Base-by-base conservation (phyloP, 2,888 invertebrate genomes). In the Papilio demoleus region DNA sequence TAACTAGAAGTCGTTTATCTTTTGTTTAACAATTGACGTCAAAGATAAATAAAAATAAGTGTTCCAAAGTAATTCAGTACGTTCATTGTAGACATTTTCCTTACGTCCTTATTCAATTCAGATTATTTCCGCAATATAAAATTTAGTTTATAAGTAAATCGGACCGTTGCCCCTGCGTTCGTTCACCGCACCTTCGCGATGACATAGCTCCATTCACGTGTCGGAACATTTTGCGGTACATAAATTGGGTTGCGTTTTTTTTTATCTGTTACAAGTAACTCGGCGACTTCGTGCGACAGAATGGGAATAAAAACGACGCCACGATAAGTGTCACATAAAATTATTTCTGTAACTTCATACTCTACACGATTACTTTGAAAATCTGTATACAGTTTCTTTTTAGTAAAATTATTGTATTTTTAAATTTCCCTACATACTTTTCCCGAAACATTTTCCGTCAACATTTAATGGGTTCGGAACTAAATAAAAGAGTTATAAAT, bases 91-190 rank as follows among this genome's bases (percentile, higher is more conserved):
- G 56, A 65, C 65, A 36, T 65, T 34, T 59, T 53, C 61, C 53
- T 59, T 34, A 14, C 70, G 69, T 71, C 73, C 72, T 70, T 73
- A 73, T 73, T 73, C 73, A 72, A 80, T 78, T 78, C 73, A 76
- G 76, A 79, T 75, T 79, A 84, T 84, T 86, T 86, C 83, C 83
- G 84, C 74, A 70, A n/a, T 71, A 75, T 75, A 77, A 77, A 81
- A 76, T 81, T 84, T 77, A 76, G 75, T 70, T 53, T 72, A 72
- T 70, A 75, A 74, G 69, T 74, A 80, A 79, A 75, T 65, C 77
- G 74, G 83, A 76, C 73, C 81, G 73, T 75, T 78, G 81, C 74
- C 81, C 79, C 71, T 66, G 62, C 76, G 82, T 79, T 75, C 81
- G 70, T 79, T 78, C 82, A 80, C 80, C 81, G 77, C 75, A 73